These are phyloP conservation scores for Sipha flava DNA, from an alignment of 1,140 invertebrate species.

Conservation along the genomic window DNA sequence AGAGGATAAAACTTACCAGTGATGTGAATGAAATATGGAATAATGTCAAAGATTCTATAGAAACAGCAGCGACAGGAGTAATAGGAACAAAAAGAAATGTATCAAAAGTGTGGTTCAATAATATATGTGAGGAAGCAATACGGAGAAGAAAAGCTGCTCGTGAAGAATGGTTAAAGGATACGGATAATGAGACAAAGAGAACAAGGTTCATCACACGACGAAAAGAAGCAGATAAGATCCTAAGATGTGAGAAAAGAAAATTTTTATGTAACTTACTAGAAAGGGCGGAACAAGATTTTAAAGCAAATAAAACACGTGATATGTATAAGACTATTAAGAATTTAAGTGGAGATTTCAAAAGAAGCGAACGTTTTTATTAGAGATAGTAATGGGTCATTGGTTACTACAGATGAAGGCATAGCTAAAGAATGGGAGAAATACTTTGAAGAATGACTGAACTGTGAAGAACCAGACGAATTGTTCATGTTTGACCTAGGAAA, in stretches of 20 bases:
- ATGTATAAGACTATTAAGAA: slow-evolving; percentile 6
- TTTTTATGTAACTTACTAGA: slow-evolving; percentile 14
- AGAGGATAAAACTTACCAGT: neutral
- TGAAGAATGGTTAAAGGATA: neutral
- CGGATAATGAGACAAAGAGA: slow-evolving; percentile 9
- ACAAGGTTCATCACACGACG: no score
- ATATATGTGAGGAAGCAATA: no score
- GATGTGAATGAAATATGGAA: no score
- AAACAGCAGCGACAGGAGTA: neutral
- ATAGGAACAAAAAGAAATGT: no score
- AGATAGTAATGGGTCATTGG: slow-evolving; percentile 10
- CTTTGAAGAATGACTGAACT: no score
- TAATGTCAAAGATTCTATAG: neutral
- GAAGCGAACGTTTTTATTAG: slow-evolving; percentile 16
- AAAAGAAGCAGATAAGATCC: slow-evolving; percentile 24
- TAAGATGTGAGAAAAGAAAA: slow-evolving; percentile 33
- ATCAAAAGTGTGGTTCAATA: slow-evolving; percentile 34
- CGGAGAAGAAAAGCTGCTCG: slow-evolving; percentile 20
- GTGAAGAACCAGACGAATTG: neutral
- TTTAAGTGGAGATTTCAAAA: slow-evolving; percentile 24
- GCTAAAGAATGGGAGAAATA: slow-evolving; percentile 35
- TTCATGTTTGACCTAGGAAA: neutral
- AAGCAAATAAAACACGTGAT: no score
- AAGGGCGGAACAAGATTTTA: no score
- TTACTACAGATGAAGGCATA: slow-evolving; percentile 6